Conservation (phyloP, 2,113 vertebrate genomes). For the Antennarius striatus region DNA sequence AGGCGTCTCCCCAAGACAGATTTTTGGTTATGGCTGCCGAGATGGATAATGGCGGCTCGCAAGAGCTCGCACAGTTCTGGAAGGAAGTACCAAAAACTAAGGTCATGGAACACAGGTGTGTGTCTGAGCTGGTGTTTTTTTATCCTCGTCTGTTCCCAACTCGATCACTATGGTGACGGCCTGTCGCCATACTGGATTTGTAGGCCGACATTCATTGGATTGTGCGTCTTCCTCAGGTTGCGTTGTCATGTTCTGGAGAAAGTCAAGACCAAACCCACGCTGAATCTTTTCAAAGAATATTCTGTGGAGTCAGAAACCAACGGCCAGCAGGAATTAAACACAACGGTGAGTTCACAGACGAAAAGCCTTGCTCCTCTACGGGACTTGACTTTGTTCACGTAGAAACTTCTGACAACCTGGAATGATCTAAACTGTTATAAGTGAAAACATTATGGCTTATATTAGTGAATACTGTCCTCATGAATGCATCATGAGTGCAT, state of each 20-base stretch:
- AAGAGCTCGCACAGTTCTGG: slow-evolving; percentile 93
- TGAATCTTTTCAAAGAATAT: slow-evolving; percentile 77
- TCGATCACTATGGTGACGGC: too few species aligned
- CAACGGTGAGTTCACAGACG: slow-evolving; percentile 76
- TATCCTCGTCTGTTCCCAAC: too few species aligned
- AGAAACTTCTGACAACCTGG: background rate
- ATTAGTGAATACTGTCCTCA: too few species aligned
- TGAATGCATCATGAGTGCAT: too few species aligned
- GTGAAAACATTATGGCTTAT: background rate
- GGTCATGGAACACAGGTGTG: slow-evolving; percentile 93
- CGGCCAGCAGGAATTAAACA: slow-evolving; percentile 84
- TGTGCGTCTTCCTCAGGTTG: slow-evolving; percentile 78
- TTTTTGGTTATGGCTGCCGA: slow-evolving; percentile 98
- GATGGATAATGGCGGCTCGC: slow-evolving; percentile 86
- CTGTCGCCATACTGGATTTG: too few species aligned
- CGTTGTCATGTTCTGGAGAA: slow-evolving; percentile 89
- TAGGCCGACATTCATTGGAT: background rate
- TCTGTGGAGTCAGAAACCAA: slow-evolving; percentile 64
- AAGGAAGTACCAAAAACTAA: slow-evolving; percentile 91
- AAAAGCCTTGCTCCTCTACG: background rate
- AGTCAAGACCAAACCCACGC: slow-evolving; percentile 80
- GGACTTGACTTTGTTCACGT: background rate
- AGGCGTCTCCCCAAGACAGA: slow-evolving; percentile 91
- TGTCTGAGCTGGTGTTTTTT: too few species aligned
- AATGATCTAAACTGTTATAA: background rate